phyloP scores from a whole-genome alignment of 2,113 vertebrate species.

The Reinhardtius hippoglossoides region DNA sequence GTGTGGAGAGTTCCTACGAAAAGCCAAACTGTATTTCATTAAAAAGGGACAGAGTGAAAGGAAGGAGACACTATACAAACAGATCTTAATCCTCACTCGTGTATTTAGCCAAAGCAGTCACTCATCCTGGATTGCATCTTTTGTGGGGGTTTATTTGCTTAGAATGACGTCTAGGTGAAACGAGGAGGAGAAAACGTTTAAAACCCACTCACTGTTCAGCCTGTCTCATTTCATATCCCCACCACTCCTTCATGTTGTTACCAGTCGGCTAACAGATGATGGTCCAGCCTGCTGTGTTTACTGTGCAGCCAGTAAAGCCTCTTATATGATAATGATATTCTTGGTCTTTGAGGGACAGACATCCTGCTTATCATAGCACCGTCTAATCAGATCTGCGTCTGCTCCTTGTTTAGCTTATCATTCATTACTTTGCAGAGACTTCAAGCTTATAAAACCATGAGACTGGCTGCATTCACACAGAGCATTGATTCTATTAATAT shows the following conservation, averaged over 20 bases:
- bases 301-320: background rate
- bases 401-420: background rate
- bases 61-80: background rate
- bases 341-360: conserved; percentile 8
- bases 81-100: background rate
- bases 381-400: conserved; percentile 8
- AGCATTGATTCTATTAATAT: background rate
- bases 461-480: background rate
- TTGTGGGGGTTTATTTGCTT: background rate
- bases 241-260: background rate
- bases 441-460: background rate
- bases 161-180: background rate
- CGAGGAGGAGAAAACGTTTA: background rate
- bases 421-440: background rate
- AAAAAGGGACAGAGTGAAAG: background rate
- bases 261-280: background rate
- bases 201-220: no score
- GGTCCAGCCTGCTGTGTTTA: background rate
- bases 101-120: background rate
- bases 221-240: no score
- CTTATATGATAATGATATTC: background rate
- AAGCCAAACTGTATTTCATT: background rate
- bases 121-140: background rate
- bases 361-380: conserved; percentile 8
- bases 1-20: background rate